Conservation (phyloP, 2,888 invertebrate species). For the Trypoxylon attenuatum region DNA sequence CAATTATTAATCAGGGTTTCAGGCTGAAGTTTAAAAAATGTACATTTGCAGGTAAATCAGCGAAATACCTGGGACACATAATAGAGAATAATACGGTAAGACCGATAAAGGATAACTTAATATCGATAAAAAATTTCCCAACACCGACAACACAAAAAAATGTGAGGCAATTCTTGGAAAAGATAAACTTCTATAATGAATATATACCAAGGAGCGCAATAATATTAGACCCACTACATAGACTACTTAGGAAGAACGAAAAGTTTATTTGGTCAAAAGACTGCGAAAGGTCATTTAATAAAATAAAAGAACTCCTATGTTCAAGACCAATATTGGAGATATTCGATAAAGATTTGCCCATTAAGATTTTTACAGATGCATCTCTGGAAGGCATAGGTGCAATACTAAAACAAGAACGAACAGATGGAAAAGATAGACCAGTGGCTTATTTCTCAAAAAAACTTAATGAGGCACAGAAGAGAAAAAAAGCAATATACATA, state of each 20-base stretch:
- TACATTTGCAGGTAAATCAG: constrained; percentile 23
- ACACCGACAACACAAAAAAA: constrained; percentile 30
- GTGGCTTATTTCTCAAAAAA: constrained; percentile 2
- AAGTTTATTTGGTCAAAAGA: not conserved
- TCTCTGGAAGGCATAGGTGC: constrained; percentile 49
- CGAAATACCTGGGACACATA: constrained; percentile 3
- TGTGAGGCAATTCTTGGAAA: constrained; percentile 42
- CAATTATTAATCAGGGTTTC: constrained; percentile 26
- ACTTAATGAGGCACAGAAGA: not conserved
- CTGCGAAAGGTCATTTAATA: not conserved
- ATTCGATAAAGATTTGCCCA: constrained; percentile 25
- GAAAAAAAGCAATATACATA: not conserved
- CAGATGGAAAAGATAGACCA: constrained; percentile 33
- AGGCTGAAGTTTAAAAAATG: constrained; percentile 37
- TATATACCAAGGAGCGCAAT: not conserved
- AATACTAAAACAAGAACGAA: constrained; percentile 49
- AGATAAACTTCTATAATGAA: constrained; percentile 37
- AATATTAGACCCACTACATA: not conserved
- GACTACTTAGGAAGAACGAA: not conserved
- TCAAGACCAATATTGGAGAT: constrained; percentile 3
- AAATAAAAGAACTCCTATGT: not conserved
- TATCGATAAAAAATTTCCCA: constrained; percentile 34
- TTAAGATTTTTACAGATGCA: constrained; percentile 58
- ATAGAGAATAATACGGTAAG: constrained; percentile 39
- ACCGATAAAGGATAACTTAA: constrained; percentile 47